These are phyloP conservation scores for Bothrops jararaca DNA, from an alignment of 2,113 vertebrate species.

Conservation along the genomic window DNA sequence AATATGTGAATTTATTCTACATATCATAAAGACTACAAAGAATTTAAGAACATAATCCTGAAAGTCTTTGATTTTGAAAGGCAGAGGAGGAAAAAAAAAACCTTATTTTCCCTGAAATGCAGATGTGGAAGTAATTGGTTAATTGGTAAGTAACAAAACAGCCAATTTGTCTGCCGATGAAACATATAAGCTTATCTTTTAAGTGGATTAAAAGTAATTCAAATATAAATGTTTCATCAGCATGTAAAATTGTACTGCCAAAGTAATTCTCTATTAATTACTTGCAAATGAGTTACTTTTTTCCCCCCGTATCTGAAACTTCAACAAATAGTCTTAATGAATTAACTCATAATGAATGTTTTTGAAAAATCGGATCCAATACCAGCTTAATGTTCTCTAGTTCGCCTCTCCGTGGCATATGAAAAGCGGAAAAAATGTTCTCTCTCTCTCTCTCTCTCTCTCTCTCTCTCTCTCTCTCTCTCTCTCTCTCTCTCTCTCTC, in stretches of 20 bases:
- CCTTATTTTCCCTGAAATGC: slow-evolving; percentile 38
- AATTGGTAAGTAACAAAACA: slow-evolving; percentile 75
- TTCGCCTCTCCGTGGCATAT: slow-evolving; percentile 42
- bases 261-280: slow-evolving; percentile 74
- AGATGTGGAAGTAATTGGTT: slow-evolving; percentile 64
- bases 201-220: slow-evolving; percentile 71
- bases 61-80: slow-evolving; percentile 20
- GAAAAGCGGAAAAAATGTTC: slow-evolving; percentile 49
- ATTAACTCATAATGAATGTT: slow-evolving; percentile 69
- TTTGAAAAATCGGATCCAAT: slow-evolving; percentile 69
- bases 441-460: slow-evolving; percentile 15
- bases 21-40: background rate
- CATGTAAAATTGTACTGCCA: slow-evolving; percentile 59
- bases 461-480: background rate
- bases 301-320: slow-evolving; percentile 62
- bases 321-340: slow-evolving; percentile 69
- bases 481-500: slow-evolving; percentile 10
- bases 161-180: slow-evolving; percentile 73
- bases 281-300: slow-evolving; percentile 69
- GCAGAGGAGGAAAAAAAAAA: too few species aligned
- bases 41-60: background rate
- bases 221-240: slow-evolving; percentile 71
- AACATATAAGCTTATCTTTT: slow-evolving; percentile 71
- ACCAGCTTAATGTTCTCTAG: slow-evolving; percentile 66
- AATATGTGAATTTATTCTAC: background rate